These are phyloP conservation scores for Eidolon helvum DNA, from an alignment of 2,113 vertebrate species.

Conservation along the genomic window DNA sequence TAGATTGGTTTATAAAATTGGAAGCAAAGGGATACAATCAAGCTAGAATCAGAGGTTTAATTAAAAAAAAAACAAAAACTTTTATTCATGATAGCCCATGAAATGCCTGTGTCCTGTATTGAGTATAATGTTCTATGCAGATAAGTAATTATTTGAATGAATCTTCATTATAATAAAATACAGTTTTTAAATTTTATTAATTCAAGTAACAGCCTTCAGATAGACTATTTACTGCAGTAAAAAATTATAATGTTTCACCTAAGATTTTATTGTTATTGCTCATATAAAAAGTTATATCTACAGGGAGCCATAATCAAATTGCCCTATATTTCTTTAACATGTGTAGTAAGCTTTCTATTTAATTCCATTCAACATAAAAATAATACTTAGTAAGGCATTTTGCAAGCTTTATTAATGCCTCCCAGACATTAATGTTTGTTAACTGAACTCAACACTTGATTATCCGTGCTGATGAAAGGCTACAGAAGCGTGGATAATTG, in stretches of 20 bases:
- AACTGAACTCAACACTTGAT: conserved; percentile 1
- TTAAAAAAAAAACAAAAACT: neutral
- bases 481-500: neutral
- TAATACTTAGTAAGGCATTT: conserved; percentile 18
- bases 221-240: neutral
- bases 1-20: conserved; percentile 29
- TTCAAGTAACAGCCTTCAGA: neutral
- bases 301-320: neutral
- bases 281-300: conserved; percentile 23
- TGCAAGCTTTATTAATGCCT: conserved; percentile 34
- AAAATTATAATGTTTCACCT: conserved; percentile 6
- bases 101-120: neutral
- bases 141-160: conserved; percentile 18
- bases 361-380: conserved; percentile 38
- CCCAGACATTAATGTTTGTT: neutral
- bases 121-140: neutral
- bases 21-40: neutral
- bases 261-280: conserved; percentile 43
- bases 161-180: conserved; percentile 36
- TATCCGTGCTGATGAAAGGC: neutral
- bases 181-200: conserved; percentile 22
- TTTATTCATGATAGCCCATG: neutral
- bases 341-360: neutral
- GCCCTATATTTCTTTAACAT: neutral
- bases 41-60: neutral